A percentile compares a stretch with the other conserved stretches of the same genome.
phyloP scores from a whole-genome alignment of 1,140 invertebrate species.

The Paramacrobiotus metropolitanus region DNA sequence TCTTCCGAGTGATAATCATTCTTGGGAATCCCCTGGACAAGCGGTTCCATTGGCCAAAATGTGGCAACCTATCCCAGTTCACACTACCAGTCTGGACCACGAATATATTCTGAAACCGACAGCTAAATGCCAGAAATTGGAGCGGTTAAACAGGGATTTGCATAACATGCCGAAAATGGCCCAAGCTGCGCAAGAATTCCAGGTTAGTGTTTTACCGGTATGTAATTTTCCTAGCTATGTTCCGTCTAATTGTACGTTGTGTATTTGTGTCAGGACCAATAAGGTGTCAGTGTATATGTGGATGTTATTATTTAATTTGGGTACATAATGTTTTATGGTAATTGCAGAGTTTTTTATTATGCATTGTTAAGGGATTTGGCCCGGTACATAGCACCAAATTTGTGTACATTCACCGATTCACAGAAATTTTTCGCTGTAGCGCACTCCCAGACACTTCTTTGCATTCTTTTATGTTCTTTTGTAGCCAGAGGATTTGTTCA shows the following conservation, averaged over 20 bases:
- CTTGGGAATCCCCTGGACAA: background rate
- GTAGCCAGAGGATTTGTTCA: no score
- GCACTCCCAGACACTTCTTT: no score
- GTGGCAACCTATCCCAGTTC: background rate
- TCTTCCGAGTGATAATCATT: background rate
- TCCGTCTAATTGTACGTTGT: no score
- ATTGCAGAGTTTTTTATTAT: no score
- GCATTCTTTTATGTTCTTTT: no score
- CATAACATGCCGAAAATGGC: background rate
- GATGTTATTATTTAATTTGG: no score
- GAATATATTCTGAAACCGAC: background rate
- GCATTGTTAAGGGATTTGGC: no score
- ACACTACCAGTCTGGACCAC: background rate
- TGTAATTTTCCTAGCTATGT: no score
- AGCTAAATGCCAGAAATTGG: background rate
- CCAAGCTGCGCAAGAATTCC: background rate
- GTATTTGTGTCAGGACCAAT: background rate
- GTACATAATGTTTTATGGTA: no score
- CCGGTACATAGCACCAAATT: no score
- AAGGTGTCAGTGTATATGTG: background rate
- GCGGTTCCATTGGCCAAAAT: background rate
- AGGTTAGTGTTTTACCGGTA: background rate
- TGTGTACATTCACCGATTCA: no score
- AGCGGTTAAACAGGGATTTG: background rate
- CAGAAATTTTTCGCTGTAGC: no score